These are phyloP conservation scores for Antennarius striatus DNA, from an alignment of 2,113 vertebrate species.

Conservation along the genomic window DNA sequence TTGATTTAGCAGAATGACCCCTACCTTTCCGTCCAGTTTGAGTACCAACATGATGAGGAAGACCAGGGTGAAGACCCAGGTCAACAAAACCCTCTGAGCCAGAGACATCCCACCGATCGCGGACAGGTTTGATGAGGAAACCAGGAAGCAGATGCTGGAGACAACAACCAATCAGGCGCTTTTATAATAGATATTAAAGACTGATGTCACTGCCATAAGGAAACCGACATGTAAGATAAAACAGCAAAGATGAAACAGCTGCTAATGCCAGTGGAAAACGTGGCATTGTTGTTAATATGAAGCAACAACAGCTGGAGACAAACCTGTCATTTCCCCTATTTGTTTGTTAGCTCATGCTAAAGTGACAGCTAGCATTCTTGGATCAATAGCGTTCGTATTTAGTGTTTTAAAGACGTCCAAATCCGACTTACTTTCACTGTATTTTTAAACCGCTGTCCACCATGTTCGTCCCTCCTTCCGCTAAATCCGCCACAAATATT, in stretches of 20 bases:
- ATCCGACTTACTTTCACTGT: conserved; percentile 35
- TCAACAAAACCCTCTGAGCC: conserved; percentile 93
- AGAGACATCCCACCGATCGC: conserved; percentile 89
- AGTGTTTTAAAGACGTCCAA: background rate
- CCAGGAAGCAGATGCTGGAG: background rate
- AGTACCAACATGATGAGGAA: conserved; percentile 95
- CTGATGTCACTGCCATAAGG: background rate
- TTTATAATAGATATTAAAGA: too few relatives aligned
- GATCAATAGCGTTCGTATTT: conserved; percentile 15
- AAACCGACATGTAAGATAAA: background rate
- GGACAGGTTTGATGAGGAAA: conserved; percentile 12
- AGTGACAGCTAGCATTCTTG: conserved; percentile 32
- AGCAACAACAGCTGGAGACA: background rate
- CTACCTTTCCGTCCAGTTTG: conserved; percentile 90
- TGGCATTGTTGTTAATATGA: background rate
- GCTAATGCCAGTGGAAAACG: background rate
- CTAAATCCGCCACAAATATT: background rate
- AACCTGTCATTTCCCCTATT: background rate
- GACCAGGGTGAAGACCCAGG: conserved; percentile 93
- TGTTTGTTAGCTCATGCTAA: conserved; percentile 7
- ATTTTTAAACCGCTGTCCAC: background rate
- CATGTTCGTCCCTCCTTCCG: background rate
- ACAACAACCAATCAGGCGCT: background rate
- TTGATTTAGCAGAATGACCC: background rate
- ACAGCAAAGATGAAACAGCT: background rate